A percentile compares a stretch with the other conserved stretches of the same genome.
phyloP scores from a whole-genome alignment of 2,113 vertebrate genomes.

The Varanus salvator region DNA sequence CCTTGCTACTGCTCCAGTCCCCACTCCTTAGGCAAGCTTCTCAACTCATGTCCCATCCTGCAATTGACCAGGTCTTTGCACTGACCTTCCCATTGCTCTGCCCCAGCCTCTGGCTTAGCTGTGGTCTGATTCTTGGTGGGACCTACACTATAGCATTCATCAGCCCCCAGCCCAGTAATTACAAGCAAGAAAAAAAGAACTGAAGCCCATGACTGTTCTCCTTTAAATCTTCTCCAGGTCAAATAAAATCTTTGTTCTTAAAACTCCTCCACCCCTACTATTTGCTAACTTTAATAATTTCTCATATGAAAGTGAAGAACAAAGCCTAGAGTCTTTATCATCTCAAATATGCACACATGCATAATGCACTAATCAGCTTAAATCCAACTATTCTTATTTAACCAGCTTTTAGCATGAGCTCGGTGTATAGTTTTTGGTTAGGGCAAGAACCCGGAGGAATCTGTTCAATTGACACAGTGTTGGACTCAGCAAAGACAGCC shows the following conservation, averaged over 20 bases:
- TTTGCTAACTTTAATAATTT: not conserved
- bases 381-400: slow-evolving; percentile 10
- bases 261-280: not conserved
- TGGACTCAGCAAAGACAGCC: not conserved
- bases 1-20: not conserved
- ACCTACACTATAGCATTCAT: not conserved
- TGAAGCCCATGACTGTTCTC: not conserved
- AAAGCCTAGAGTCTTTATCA: not conserved
- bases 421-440: not conserved
- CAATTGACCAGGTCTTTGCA: not conserved
- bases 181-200: not conserved
- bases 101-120: not conserved
- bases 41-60: not conserved
- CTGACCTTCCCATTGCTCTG: not conserved
- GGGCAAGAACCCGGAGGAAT: not conserved
- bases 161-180: not conserved
- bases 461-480: not conserved
- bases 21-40: not conserved
- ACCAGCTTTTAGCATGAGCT: not conserved
- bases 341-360: not conserved
- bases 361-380: not conserved
- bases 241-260: not conserved
- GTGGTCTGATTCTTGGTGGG: not conserved
- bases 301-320: not conserved
- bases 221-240: not conserved